Conservation (phyloP, 2,888 invertebrate genomes). For the Nineta flava region DNA sequence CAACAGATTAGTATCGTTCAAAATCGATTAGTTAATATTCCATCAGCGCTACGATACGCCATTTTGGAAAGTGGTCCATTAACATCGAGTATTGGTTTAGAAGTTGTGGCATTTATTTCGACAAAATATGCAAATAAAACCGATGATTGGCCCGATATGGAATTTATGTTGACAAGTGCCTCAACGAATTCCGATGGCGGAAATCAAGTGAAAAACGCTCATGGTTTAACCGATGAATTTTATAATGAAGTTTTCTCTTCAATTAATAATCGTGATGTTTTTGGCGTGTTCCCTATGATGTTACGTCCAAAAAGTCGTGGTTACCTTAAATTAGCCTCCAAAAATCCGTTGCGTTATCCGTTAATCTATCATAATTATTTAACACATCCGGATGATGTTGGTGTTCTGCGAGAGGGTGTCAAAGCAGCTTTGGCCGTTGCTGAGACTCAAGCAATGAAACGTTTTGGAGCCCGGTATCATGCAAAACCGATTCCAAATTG, state of each 20-base stretch:
- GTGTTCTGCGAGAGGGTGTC: conserved; percentile 69
- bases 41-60: conserved; percentile 69
- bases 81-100: conserved; percentile 74
- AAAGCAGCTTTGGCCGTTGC: conserved; percentile 71
- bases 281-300: conserved; percentile 78
- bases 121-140: conserved; percentile 76
- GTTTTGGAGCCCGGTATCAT: conserved; percentile 65
- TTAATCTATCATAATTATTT: conserved; percentile 84
- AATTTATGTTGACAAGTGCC: conserved; percentile 75
- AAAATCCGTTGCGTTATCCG: conserved; percentile 64
- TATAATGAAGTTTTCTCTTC: conserved; percentile 59
- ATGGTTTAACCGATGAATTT: conserved; percentile 66
- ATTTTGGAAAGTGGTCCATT: conserved; percentile 74
- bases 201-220: conserved; percentile 53
- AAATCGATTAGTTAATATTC: conserved; percentile 66
- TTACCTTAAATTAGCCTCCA: conserved; percentile 51
- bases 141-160: conserved; percentile 85
- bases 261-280: conserved; percentile 59
- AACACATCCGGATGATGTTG: conserved; percentile 70
- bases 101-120: conserved; percentile 74
- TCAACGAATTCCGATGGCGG: conserved; percentile 77
- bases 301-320: conserved; percentile 78
- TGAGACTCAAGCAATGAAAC: conserved; percentile 59
- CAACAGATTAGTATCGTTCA: conserved; percentile 66
- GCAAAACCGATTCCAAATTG: conserved; percentile 64